These are phyloP conservation scores for Agrenia bidenticulata DNA, from an alignment of 2,888 invertebrate genomes.

Conservation along the genomic window DNA sequence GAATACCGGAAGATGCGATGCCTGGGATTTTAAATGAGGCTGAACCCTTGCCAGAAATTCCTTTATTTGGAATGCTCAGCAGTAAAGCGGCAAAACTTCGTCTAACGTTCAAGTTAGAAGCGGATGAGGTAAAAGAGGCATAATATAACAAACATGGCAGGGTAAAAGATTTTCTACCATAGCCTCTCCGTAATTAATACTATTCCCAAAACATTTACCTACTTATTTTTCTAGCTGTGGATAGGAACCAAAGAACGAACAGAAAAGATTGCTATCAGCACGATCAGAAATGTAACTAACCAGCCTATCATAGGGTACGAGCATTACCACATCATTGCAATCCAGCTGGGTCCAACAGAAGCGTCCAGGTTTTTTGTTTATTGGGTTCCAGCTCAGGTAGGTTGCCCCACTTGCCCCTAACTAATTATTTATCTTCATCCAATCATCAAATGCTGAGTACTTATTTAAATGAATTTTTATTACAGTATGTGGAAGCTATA, in stretches of 20 bases:
- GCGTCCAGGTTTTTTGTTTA: conserved; percentile 90
- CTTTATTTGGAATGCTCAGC: conserved; percentile 86
- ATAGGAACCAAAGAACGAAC: conserved; percentile 90
- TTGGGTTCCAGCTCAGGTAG: conserved; percentile 82
- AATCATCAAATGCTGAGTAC: too few species aligned
- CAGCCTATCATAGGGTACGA: conserved; percentile 86
- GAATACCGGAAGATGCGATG: conserved; percentile 85
- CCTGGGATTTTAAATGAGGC: conserved; percentile 78
- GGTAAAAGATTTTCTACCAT: too few species aligned
- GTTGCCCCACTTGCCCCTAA: background rate
- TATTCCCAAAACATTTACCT: too few species aligned
- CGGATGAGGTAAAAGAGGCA: conserved; percentile 63
- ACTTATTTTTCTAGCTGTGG: conserved; percentile 67
- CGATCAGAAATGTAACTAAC: conserved; percentile 75
- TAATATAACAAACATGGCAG: too few species aligned
- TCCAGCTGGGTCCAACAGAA: conserved; percentile 87
- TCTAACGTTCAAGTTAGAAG: conserved; percentile 86
- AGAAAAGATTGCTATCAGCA: conserved; percentile 85
- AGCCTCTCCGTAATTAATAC: too few species aligned
- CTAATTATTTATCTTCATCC: too few species aligned
- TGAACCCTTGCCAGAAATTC: conserved; percentile 78
- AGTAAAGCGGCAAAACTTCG: conserved; percentile 86
- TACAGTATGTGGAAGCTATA: conserved; percentile 76
- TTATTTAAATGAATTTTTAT: conserved; percentile 5
- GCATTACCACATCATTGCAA: conserved; percentile 80